A percentile compares a stretch with the other conserved stretches of the same genome.
Evolutionary conservation across 2,113 vertebrate species (phyloP).

Genomic region (Herpailurus yagouaroundi): DNA sequence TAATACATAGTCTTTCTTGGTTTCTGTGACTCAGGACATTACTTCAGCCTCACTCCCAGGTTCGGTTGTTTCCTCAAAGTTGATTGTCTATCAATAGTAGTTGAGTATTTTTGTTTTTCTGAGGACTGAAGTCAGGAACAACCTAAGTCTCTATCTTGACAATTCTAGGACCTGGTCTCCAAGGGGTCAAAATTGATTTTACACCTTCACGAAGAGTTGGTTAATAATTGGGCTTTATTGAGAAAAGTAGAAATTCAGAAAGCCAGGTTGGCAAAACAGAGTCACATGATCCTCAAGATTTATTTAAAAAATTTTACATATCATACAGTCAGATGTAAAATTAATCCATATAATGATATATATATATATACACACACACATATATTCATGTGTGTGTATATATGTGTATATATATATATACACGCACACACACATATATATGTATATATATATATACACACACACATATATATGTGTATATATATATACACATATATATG

Average conservation of each 20-base stretch:
- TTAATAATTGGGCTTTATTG: neutral
- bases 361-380: too few species aligned
- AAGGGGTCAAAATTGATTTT: neutral
- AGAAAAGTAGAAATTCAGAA: neutral
- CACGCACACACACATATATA: accelerated
- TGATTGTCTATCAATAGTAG: neutral
- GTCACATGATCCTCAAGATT: neutral
- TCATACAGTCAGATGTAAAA: neutral
- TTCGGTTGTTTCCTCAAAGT: neutral
- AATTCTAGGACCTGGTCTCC: neutral
- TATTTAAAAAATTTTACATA: neutral
- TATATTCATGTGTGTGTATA: neutral
- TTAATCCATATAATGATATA: neutral
- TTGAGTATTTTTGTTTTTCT: neutral
- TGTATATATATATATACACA: too few species aligned
- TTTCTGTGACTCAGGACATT: too few species aligned
- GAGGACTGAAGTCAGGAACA: neutral
- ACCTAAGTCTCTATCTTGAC: neutral
- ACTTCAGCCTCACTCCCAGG: neutral
- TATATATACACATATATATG: accelerated
- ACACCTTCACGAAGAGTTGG: neutral
- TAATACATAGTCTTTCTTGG: neutral
- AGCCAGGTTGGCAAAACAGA: neutral
- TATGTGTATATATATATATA: too few species aligned
- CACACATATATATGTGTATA: neutral